These are phyloP conservation scores for Cyprinodon variegatus DNA, from an alignment of 2,113 vertebrate genomes.

Conservation along the genomic window DNA sequence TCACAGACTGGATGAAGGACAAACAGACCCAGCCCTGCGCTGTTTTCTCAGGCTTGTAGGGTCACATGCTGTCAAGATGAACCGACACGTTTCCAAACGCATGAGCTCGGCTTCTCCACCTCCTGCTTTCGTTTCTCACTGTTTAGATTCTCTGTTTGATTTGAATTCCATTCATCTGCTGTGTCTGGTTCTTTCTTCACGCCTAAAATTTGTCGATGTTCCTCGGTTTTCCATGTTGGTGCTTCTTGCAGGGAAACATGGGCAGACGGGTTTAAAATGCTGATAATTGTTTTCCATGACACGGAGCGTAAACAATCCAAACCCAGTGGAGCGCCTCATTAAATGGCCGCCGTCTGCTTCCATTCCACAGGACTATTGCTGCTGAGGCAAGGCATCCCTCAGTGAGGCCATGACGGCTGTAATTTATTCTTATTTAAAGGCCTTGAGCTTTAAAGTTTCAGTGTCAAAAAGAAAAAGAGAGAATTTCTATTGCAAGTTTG, in stretches of 20 bases:
- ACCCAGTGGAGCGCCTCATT: slow-evolving; percentile 51
- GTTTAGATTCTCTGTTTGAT: background rate
- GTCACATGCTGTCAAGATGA: slow-evolving; percentile 56
- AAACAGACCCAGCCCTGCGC: slow-evolving; percentile 18
- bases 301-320: slow-evolving; percentile 52
- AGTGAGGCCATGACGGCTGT: background rate
- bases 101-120: slow-evolving; percentile 33
- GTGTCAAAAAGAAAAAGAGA: background rate
- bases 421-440: too few relatives aligned
- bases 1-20: background rate
- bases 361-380: slow-evolving; percentile 11
- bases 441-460: too few relatives aligned
- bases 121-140: background rate
- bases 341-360: slow-evolving; percentile 42
- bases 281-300: slow-evolving; percentile 53
- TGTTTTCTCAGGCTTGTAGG: slow-evolving; percentile 7
- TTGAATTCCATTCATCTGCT: background rate
- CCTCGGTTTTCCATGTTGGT: background rate
- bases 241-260: background rate
- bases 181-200: background rate
- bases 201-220: background rate
- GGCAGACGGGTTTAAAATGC: slow-evolving; percentile 35
- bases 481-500: background rate
- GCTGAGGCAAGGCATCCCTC: background rate
- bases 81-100: slow-evolving; percentile 58